A percentile compares a stretch with the other conserved stretches of the same genome.
Conservation (phyloP, 2,113 vertebrate species). For the Leptodactylus fuscus region DNA sequence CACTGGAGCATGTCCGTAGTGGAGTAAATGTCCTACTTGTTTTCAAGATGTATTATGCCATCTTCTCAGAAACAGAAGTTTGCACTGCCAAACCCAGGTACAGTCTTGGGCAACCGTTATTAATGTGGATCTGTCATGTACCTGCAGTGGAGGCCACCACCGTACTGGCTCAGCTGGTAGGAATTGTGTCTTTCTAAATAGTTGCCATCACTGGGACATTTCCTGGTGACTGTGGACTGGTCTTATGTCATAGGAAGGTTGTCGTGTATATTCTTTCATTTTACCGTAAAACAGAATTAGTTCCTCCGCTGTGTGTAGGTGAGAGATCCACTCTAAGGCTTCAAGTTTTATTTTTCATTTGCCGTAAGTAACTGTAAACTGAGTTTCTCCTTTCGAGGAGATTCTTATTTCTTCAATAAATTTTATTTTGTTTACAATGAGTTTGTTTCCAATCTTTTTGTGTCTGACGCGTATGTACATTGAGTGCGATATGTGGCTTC, state of each 20-base stretch:
- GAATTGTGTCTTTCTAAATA: neutral
- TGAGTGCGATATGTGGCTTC: no score
- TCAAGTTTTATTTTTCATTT: neutral
- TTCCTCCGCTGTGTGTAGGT: neutral
- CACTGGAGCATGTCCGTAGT: neutral
- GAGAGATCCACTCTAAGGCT: neutral
- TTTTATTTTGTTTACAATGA: slow-evolving; percentile 23
- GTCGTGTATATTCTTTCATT: neutral
- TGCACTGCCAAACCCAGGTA: neutral
- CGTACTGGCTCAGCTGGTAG: neutral
- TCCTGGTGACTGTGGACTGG: neutral
- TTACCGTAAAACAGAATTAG: neutral
- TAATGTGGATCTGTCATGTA: no score
- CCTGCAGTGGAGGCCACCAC: no score
- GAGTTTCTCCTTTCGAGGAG: neutral
- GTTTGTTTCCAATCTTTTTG: neutral
- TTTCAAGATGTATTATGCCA: neutral
- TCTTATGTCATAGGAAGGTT: neutral
- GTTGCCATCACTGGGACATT: neutral
- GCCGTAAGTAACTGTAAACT: slow-evolving; percentile 16
- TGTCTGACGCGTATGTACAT: no score
- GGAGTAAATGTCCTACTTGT: neutral
- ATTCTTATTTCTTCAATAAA: slow-evolving; percentile 1
- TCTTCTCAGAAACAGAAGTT: neutral
- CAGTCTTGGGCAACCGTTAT: neutral